Evolutionary conservation across 2,113 vertebrate species (phyloP), one percentile per base, ranked within the genome.

Genomic region (Pyxicephalus adspersus): DNA sequence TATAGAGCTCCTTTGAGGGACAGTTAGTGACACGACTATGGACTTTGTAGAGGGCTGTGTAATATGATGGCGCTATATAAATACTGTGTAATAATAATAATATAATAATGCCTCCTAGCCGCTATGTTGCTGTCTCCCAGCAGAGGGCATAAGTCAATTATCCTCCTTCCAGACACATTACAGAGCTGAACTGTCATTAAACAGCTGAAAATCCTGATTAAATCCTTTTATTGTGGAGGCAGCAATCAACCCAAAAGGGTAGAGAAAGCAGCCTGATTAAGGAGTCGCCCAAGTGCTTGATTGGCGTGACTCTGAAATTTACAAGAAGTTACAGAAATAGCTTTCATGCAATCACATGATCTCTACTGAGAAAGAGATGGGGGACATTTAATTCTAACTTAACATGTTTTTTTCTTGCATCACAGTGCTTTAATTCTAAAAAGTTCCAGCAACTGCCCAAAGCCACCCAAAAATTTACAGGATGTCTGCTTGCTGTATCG

Each of bases 251-350:
- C 29, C 23, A 57, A 55, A 51, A 64, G 66, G 65, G 19, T 50
- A 54, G 20, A 81, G 66, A 77, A 64, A 83, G 67, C 66, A 26
- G 50, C 17, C 66, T 80, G 77, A 52, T 83, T 83, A 79, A 58
- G 64, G 83, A 64, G 71, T 50, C 31, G 64, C 34, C 68, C 68
- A 74, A 78, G 76, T 74, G 79, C 63, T 54, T 81, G 79, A 81
- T 81, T 81, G 79, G 79, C 76, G 52, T 58, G 73, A 54, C 73
- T 64, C 66, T 67, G 29, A 52, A 65, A 83, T 73, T 34, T 72
- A 52, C 52, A 52, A 29, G 23, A 52, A 29, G 23, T 25, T 26
- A 58, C 64, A 79, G 54, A 60, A 83, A 31, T 5, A 51, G 66
- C 61, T 9, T 45, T 25, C 28, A 6, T 60, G 1, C 19, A 58